phyloP scores from a whole-genome alignment of 2,888 invertebrate species.

The Pediacus dermestoides region DNA sequence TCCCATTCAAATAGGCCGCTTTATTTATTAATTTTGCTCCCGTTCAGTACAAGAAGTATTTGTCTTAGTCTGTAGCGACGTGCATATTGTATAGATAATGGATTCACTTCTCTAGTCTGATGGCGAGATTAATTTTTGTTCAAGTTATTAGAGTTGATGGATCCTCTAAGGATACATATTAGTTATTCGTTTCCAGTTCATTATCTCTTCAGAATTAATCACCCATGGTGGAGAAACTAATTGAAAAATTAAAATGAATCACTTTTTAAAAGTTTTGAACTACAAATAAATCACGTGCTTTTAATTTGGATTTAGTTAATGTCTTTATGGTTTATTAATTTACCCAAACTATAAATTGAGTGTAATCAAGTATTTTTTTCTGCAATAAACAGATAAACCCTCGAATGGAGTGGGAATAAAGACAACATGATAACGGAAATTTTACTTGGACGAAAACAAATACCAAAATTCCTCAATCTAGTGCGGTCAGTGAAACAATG shows the following conservation, averaged over 20 bases:
- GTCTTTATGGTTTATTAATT: too few relatives aligned
- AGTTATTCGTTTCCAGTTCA: conserved; percentile 31
- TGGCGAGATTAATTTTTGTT: conserved; percentile 39
- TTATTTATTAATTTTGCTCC: conserved; percentile 10
- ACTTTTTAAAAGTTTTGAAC: conserved; percentile 23
- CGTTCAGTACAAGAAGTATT: conserved; percentile 19
- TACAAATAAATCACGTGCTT: too few relatives aligned
- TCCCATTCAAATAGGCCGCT: neutral
- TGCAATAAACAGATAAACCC: conserved; percentile 19
- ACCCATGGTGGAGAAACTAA: conserved; percentile 19
- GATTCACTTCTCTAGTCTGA: conserved; percentile 33
- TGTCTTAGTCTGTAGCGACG: conserved; percentile 27
- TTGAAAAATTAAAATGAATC: conserved; percentile 28
- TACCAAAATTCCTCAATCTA: conserved; percentile 27
- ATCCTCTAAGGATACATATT: conserved; percentile 27
- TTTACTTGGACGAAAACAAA: conserved; percentile 27
- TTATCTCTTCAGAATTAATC: conserved; percentile 29
- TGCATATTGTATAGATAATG: conserved; percentile 37
- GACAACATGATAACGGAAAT: conserved; percentile 21
- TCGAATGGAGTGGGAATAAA: conserved; percentile 14
- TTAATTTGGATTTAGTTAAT: too few relatives aligned
- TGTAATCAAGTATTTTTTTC: too few relatives aligned
- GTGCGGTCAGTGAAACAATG: conserved; percentile 40
- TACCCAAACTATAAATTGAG: too few relatives aligned
- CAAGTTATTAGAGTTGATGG: conserved; percentile 31